Percentiles rank a stretch among this genome's conserved stretches.
Conservation (phyloP, 1,140 invertebrate genomes). For the Antheraea mylitta region DNA sequence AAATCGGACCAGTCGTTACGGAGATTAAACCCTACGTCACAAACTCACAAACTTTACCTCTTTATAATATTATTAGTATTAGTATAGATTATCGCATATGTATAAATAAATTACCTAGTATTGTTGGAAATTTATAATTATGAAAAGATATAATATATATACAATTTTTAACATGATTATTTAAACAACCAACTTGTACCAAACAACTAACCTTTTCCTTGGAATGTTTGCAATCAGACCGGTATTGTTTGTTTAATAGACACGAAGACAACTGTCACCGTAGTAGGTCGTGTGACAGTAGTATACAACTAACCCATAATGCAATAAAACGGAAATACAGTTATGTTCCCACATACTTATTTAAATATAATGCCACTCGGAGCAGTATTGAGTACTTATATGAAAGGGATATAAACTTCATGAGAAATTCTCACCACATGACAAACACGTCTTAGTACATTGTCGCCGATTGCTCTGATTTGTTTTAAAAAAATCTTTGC, state of each 20-base stretch:
- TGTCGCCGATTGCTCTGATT: background rate
- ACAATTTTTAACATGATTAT: too few species aligned
- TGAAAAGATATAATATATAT: too few species aligned
- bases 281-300: constrained; percentile 26
- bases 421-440: background rate
- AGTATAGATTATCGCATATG: too few species aligned
- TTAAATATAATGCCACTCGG: constrained; percentile 23
- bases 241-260: background rate
- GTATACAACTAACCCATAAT: constrained; percentile 25
- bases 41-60: too few species aligned
- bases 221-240: background rate
- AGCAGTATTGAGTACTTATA: background rate
- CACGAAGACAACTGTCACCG: background rate
- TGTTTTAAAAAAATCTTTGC: too few species aligned
- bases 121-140: too few species aligned
- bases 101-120: too few species aligned
- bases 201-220: too few species aligned
- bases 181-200: too few species aligned
- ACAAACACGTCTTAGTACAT: background rate
- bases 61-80: too few species aligned
- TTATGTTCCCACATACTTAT: constrained; percentile 25
- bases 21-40: too few species aligned
- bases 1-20: too few species aligned
- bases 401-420: background rate
- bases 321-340: constrained; percentile 24